phyloP scores from a whole-genome alignment of 1,140 invertebrate species.

The Drosophila arizonae region DNA sequence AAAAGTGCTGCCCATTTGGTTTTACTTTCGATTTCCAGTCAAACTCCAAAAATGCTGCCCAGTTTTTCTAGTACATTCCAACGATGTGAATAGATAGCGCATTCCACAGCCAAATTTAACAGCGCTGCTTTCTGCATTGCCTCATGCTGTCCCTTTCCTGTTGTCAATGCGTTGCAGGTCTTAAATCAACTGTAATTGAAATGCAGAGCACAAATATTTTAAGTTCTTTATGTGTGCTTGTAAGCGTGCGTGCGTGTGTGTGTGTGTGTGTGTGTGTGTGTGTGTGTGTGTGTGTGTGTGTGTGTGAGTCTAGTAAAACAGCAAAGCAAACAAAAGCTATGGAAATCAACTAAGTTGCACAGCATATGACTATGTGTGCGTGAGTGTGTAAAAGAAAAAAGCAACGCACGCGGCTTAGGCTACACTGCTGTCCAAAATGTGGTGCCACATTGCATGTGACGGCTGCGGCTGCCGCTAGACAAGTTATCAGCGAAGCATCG shows the following conservation, averaged over 20 bases:
- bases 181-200: conserved; percentile 16
- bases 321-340: conserved; percentile 23
- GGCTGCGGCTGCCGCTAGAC: conserved; percentile 14
- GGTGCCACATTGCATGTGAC: conserved; percentile 12
- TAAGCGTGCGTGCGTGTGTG: neutral
- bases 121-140: neutral
- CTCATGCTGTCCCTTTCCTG: neutral
- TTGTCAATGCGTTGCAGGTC: neutral
- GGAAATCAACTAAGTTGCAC: neutral
- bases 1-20: too few species aligned
- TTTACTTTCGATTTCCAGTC: too few species aligned
- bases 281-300: neutral
- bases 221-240: neutral
- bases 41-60: neutral
- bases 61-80: neutral
- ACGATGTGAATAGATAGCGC: neutral
- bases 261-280: neutral
- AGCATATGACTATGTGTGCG: neutral
- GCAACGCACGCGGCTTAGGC: conserved; percentile 22
- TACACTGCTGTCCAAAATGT: conserved; percentile 31
- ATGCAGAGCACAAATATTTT: conserved; percentile 17
- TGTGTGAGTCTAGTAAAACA: neutral
- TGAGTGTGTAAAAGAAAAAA: conserved; percentile 6
- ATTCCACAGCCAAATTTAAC: neutral
- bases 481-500: conserved; percentile 42